Percentiles rank a stretch among this genome's conserved stretches.
Conservation (phyloP, 35 echinoderm and acorn worm genomes). For the Diadema setosum region DNA sequence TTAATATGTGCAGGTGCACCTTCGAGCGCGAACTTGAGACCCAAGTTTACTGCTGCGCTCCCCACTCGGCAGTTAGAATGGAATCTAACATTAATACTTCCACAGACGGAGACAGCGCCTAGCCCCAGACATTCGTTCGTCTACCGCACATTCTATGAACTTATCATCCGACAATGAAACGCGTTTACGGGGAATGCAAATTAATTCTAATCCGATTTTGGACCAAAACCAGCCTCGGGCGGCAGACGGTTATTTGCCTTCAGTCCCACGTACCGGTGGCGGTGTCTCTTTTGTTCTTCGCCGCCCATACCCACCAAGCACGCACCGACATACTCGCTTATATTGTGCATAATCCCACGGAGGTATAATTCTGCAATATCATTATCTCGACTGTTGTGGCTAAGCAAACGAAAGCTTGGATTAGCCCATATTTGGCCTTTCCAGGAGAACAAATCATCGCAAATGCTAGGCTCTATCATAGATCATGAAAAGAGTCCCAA, state of each 20-base stretch:
- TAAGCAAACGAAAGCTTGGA: neutral
- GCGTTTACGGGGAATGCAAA: neutral
- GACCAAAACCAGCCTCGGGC: neutral
- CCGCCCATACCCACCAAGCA: neutral
- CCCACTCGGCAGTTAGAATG: too few species aligned
- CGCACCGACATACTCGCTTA: neutral
- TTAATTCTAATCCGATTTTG: constrained; percentile 4
- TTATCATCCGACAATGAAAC: neutral
- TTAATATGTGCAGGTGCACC: too few species aligned
- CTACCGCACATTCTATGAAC: too few species aligned
- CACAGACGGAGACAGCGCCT: too few species aligned
- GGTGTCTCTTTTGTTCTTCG: neutral
- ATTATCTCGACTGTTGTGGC: neutral
- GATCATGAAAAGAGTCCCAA: too few species aligned
- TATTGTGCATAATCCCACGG: neutral
- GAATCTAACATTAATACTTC: too few species aligned
- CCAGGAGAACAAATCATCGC: too few species aligned
- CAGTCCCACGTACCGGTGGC: neutral
- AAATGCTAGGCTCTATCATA: too few species aligned
- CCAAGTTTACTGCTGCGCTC: too few species aligned
- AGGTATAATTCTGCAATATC: neutral
- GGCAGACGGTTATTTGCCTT: constrained; percentile 2
- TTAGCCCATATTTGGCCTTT: neutral
- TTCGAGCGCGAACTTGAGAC: too few species aligned
- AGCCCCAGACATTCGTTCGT: too few species aligned